Percentiles rank a stretch among this genome's conserved stretches.
Evolutionary conservation across 2,113 vertebrate species (phyloP).

Genomic region (Pitta sordida): DNA sequence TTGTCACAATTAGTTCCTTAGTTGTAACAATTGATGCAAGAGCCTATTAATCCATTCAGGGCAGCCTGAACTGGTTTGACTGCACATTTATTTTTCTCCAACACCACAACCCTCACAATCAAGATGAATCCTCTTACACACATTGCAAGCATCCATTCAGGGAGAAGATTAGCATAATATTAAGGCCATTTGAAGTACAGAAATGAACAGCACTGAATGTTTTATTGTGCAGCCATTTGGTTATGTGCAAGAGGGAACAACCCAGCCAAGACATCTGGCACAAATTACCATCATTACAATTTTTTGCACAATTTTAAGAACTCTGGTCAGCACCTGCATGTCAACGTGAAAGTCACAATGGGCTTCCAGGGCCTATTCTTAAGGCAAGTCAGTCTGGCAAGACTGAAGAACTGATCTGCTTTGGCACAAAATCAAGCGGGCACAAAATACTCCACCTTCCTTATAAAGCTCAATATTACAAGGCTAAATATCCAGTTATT

Average conservation of each 20-base stretch:
- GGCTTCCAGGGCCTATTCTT: constrained; percentile 23
- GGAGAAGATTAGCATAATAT: constrained; percentile 41
- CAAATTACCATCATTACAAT: neutral
- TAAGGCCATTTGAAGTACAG: constrained; percentile 36
- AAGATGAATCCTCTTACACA: constrained; percentile 39
- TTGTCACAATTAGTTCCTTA: neutral
- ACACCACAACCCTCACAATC: neutral
- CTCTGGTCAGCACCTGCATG: constrained; percentile 27
- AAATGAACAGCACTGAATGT: constrained; percentile 28
- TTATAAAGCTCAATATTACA: constrained; percentile 84
- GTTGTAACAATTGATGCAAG: neutral
- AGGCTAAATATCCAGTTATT: constrained; percentile 66
- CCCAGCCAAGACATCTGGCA: constrained; percentile 33
- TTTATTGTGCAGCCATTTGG: constrained; percentile 16
- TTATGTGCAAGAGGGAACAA: constrained; percentile 6
- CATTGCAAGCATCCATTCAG: constrained; percentile 21
- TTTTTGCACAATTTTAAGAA: constrained; percentile 27
- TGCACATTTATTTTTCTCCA: neutral
- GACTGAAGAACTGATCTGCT: constrained; percentile 18
- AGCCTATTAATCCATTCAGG: neutral
- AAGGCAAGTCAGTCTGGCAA: neutral
- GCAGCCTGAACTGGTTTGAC: neutral
- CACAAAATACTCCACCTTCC: constrained; percentile 80
- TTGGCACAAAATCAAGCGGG: constrained; percentile 58
- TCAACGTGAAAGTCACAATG: neutral